Conservation (phyloP, 1,140 invertebrate genomes). For the Zaprionus ornatus region DNA sequence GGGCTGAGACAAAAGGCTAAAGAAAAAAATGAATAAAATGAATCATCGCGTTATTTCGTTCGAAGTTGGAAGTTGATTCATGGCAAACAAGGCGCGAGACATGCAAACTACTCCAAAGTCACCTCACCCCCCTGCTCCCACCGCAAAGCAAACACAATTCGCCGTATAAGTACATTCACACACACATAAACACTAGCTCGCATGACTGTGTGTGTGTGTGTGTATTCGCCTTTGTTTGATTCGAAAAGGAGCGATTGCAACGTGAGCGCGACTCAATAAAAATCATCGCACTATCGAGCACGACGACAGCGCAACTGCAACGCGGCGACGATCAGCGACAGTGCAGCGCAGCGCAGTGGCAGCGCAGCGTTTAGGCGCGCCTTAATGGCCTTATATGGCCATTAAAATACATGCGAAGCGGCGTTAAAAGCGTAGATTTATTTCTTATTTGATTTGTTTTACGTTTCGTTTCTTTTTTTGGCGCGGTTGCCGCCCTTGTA, state of each 20-base stretch:
- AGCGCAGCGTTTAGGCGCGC: constrained; percentile 45
- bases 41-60: constrained; percentile 64
- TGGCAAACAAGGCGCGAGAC: constrained; percentile 56
- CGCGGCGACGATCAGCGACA: constrained; percentile 20
- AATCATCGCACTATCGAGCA: constrained; percentile 40
- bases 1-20: constrained; percentile 39
- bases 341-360: not conserved
- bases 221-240: constrained; percentile 46
- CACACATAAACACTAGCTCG: not conserved
- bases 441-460: constrained; percentile 23
- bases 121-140: not conserved
- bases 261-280: constrained; percentile 44
- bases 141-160: constrained; percentile 22
- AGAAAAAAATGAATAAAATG: constrained; percentile 41
- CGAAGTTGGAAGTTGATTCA: constrained; percentile 76
- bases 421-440: constrained; percentile 41
- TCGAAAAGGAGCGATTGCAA: constrained; percentile 37
- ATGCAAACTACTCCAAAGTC: constrained; percentile 39
- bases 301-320: constrained; percentile 1
- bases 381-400: constrained; percentile 68
- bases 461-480: constrained; percentile 45
- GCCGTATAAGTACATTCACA: constrained; percentile 33
- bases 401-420: constrained; percentile 47
- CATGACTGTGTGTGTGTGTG: not conserved
- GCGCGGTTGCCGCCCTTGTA: constrained; percentile 74